A percentile compares a stretch with the other conserved stretches of the same genome.
phyloP scores from a whole-genome alignment of 2,797 vertebrate species.

The Coccyzus lansbergi region DNA sequence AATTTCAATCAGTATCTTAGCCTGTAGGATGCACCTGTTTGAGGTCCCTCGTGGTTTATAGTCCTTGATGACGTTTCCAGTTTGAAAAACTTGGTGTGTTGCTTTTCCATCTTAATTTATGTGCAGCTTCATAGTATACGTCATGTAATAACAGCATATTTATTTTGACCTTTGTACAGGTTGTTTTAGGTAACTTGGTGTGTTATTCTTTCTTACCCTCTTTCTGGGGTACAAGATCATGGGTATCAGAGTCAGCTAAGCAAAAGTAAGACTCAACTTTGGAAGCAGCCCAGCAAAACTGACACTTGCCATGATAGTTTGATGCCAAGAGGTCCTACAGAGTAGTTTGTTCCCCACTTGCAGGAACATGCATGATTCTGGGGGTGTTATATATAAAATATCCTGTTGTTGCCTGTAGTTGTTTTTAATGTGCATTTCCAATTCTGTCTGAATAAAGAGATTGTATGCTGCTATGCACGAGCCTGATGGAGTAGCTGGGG shows the following conservation, averaged over 20 bases:
- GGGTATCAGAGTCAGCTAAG: not conserved
- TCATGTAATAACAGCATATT: not conserved
- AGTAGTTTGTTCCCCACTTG: not conserved
- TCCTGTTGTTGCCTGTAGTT: not conserved
- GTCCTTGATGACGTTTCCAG: not conserved
- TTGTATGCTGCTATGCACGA: constrained; percentile 97
- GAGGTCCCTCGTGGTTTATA: not conserved
- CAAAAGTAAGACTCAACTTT: not conserved
- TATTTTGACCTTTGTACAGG: not conserved
- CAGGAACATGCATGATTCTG: not conserved
- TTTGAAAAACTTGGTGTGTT: not conserved
- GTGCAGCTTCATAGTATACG: not conserved
- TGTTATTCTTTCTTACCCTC: not conserved
- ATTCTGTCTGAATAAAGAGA: constrained; percentile 69
- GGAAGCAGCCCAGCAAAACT: not conserved
- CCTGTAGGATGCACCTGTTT: not conserved
- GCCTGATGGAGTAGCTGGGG: constrained; percentile 95
- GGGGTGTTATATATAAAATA: not conserved
- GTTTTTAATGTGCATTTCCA: not conserved
- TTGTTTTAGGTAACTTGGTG: not conserved
- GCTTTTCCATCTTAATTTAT: not conserved
- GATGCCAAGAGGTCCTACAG: not conserved
- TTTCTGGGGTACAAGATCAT: not conserved
- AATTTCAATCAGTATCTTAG: not conserved
- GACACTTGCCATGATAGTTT: not conserved